Percentiles rank a stretch among this genome's conserved stretches.
Conservation (phyloP, 2,888 invertebrate genomes). For the Thymelicus sylvestris region DNA sequence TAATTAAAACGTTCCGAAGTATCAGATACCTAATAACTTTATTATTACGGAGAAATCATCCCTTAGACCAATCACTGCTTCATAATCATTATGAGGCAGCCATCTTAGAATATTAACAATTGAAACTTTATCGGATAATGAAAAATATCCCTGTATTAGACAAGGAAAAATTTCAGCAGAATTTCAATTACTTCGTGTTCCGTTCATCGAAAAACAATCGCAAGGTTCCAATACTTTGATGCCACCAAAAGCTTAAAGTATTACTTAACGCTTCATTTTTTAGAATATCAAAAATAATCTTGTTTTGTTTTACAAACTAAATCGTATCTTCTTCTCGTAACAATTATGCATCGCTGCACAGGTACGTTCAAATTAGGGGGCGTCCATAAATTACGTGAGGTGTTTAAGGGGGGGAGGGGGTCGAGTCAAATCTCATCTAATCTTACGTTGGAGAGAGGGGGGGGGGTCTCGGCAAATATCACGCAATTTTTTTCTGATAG, state of each 20-base stretch:
- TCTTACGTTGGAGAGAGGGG: no score
- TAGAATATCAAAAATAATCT: neutral
- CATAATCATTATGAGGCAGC: conserved; percentile 13
- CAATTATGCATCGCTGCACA: neutral
- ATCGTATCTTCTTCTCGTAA: neutral
- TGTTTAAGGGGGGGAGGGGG: no score
- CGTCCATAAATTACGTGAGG: no score
- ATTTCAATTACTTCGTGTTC: neutral
- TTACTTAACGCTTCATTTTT: no score
- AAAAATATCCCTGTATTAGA: neutral
- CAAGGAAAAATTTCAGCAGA: conserved; percentile 11
- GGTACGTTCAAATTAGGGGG: neutral
- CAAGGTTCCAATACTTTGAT: no score
- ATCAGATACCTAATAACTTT: conserved; percentile 51
- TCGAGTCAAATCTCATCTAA: no score
- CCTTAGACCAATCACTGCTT: neutral
- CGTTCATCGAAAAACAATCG: no score
- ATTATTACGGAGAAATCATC: conserved; percentile 45
- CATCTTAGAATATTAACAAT: conserved; percentile 23
- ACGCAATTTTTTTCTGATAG: no score
- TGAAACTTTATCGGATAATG: conserved; percentile 16
- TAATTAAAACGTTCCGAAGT: conserved; percentile 72
- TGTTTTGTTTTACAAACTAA: neutral
- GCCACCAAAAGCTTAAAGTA: no score
- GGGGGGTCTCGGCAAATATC: no score